phyloP scores from a whole-genome alignment of 2,113 vertebrate genomes.

The Gobio gobio region DNA sequence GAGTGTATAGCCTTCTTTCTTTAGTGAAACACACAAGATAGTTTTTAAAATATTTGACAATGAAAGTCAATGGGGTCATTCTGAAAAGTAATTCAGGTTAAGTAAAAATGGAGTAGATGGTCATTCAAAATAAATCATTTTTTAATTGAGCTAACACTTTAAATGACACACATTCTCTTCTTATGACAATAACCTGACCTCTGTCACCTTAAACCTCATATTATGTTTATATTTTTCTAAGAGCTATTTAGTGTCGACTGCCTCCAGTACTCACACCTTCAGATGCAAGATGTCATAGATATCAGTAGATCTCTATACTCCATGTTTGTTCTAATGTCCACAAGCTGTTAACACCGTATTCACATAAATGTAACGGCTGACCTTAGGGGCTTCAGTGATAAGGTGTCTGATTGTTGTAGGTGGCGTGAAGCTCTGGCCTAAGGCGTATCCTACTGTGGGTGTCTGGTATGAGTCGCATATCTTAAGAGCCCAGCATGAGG shows the following conservation, averaged over 20 bases:
- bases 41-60: background rate
- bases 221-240: background rate
- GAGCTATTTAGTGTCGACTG: no score
- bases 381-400: constrained; percentile 14
- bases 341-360: constrained; percentile 19
- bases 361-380: constrained; percentile 26
- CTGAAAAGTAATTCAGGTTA: background rate
- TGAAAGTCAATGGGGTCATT: background rate
- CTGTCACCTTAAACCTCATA: background rate
- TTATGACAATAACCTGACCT: background rate
- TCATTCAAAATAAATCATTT: background rate
- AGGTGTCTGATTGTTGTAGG: constrained; percentile 14
- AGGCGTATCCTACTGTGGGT: constrained; percentile 25
- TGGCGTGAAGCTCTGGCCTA: constrained; percentile 20
- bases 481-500: constrained; percentile 11
- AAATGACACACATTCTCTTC: no score
- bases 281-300: background rate
- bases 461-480: constrained; percentile 6
- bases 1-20: background rate
- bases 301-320: background rate
- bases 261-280: background rate
- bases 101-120: no score
- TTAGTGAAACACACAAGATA: background rate
- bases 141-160: background rate
- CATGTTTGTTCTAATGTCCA: constrained; percentile 19